These are phyloP conservation scores for Trachymyrmex septentrionalis DNA, from an alignment of 1,140 invertebrate genomes.

Conservation along the genomic window DNA sequence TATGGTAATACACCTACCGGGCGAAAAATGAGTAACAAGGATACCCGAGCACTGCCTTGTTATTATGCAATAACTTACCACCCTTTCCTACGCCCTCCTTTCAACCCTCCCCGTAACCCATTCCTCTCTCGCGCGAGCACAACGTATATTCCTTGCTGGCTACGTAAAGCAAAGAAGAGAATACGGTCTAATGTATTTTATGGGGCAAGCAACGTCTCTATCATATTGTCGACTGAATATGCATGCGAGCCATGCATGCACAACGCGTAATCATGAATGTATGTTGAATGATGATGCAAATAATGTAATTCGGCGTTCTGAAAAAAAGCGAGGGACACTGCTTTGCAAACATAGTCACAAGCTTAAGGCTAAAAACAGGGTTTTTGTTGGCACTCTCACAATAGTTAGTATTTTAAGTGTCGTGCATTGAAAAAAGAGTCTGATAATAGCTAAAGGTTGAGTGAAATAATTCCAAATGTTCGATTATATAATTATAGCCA, in stretches of 20 bases:
- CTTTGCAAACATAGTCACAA: constrained; percentile 3
- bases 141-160: constrained; percentile 47
- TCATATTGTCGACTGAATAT: constrained; percentile 79
- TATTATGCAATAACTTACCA: constrained; percentile 86
- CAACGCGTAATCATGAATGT: constrained; percentile 75
- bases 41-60: constrained; percentile 81
- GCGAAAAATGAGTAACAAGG: constrained; percentile 83
- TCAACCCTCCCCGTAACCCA: neutral
- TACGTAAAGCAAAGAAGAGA: constrained; percentile 59
- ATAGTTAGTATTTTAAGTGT: too few species aligned
- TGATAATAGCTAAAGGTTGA: too few species aligned
- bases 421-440: too few species aligned
- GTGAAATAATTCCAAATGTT: too few species aligned
- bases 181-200: constrained; percentile 82
- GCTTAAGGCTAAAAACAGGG: neutral
- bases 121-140: neutral
- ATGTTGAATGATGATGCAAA: constrained; percentile 76
- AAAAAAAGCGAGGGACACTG: neutral
- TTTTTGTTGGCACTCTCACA: too few species aligned
- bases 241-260: constrained; percentile 71
- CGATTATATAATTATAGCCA: too few species aligned
- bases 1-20: constrained; percentile 82
- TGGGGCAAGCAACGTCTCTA: constrained; percentile 83
- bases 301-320: constrained; percentile 72
- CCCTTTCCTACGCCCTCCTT: constrained; percentile 49